A percentile compares a stretch with the other conserved stretches of the same genome.
phyloP scores from a whole-genome alignment of 92 coral and sea anemone species.

The Bergia sp. region DNA sequence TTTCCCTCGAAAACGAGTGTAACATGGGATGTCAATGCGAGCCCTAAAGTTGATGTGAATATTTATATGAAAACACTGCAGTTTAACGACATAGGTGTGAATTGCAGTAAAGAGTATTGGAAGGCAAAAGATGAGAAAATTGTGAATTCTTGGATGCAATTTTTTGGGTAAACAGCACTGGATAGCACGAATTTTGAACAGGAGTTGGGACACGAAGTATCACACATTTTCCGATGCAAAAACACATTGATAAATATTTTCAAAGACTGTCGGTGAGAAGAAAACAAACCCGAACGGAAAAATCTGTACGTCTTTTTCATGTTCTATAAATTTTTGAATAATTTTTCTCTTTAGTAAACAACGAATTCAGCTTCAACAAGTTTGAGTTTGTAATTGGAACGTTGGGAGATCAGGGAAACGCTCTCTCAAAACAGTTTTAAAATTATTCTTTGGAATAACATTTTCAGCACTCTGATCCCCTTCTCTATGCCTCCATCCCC shows the following conservation, averaged over 20 bases:
- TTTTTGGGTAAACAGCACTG: background rate
- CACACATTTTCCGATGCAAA: too few species aligned
- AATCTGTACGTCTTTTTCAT: too few species aligned
- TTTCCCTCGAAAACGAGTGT: background rate
- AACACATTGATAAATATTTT: too few species aligned
- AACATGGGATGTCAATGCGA: background rate
- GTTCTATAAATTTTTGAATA: background rate
- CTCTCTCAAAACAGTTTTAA: too few species aligned
- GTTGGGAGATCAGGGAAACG: too few species aligned
- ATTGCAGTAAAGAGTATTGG: background rate
- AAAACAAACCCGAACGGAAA: too few species aligned
- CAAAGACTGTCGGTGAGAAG: background rate
- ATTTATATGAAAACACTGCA: background rate
- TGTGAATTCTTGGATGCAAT: conserved; percentile 28
- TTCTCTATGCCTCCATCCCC: background rate
- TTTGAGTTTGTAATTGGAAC: too few species aligned
- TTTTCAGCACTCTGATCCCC: too few species aligned
- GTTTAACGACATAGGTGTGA: background rate
- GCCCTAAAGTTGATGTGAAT: background rate
- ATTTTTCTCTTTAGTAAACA: too few species aligned
- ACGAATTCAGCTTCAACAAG: too few species aligned
- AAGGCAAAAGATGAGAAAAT: background rate
- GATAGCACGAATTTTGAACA: background rate
- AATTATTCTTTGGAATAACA: too few species aligned
- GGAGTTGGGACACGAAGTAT: background rate